These are phyloP conservation scores for Stictocephala bisonia DNA, from an alignment of 2,888 invertebrate species.

Conservation along the genomic window DNA sequence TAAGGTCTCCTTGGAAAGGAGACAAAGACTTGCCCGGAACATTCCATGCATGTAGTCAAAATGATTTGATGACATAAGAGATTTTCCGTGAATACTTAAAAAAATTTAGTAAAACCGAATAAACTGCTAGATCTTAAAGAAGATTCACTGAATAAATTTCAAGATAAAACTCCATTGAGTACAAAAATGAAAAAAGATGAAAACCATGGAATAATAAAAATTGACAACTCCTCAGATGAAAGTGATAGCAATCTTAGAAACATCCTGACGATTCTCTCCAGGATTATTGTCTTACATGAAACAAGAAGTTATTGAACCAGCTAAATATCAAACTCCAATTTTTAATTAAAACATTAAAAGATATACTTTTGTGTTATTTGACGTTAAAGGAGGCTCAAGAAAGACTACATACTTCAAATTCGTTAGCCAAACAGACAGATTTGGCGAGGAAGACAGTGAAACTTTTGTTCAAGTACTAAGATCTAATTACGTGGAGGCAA, in stretches of 20 bases:
- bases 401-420: background rate
- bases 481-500: background rate
- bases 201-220: background rate
- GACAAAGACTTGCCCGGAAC: slow-evolving; percentile 58
- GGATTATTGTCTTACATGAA: background rate
- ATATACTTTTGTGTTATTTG: background rate
- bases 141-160: background rate
- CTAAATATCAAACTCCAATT: background rate
- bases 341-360: background rate
- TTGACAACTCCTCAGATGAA: background rate
- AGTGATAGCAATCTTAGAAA: background rate
- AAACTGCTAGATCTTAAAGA: background rate
- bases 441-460: background rate
- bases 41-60: slow-evolving; percentile 57
- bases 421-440: background rate
- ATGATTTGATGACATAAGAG: slow-evolving; percentile 61
- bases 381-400: background rate
- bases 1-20: slow-evolving; percentile 62
- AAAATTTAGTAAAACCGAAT: slow-evolving; percentile 48
- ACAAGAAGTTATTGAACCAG: background rate
- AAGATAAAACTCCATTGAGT: background rate
- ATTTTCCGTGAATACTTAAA: slow-evolving; percentile 57
- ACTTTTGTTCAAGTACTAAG: background rate
- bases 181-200: too few relatives aligned
- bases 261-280: too few relatives aligned